A percentile compares a stretch with the other conserved stretches of the same genome.
phyloP scores from a whole-genome alignment of 2,888 invertebrate species.

The Tiphia femorata region DNA sequence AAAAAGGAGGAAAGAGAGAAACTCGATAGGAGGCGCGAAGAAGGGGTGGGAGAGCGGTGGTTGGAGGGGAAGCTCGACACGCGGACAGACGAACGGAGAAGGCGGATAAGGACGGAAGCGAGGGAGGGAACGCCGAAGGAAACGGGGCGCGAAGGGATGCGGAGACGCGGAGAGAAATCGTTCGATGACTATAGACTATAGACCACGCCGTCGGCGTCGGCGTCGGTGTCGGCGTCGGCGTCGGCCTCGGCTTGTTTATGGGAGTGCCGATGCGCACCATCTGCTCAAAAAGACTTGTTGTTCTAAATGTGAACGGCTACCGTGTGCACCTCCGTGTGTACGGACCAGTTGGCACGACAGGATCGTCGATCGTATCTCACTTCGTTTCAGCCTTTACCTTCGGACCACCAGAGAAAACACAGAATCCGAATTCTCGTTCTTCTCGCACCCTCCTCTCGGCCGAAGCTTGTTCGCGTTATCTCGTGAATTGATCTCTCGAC shows the following conservation, averaged over 20 bases:
- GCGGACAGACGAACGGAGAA: constrained; percentile 37
- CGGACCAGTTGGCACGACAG: constrained; percentile 26
- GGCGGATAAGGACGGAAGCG: constrained; percentile 21
- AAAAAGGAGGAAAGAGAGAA: constrained; percentile 26
- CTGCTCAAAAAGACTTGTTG: constrained; percentile 62
- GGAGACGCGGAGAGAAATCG: constrained; percentile 29
- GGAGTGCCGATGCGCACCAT: constrained; percentile 61
- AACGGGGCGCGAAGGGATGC: constrained; percentile 16
- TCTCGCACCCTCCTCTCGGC: not conserved
- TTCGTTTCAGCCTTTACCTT: constrained; percentile 2
- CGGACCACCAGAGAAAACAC: not conserved
- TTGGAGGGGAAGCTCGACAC: constrained; percentile 1
- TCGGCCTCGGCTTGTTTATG: constrained; percentile 66
- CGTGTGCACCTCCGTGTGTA: constrained; percentile 14
- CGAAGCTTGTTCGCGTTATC: not conserved
- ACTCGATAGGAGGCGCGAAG: constrained; percentile 20
- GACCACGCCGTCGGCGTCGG: constrained; percentile 53
- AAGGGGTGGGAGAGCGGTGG: constrained; percentile 28
- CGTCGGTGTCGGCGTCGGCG: no score
- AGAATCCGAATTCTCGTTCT: constrained; percentile 12
- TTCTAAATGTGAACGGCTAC: constrained; percentile 57
- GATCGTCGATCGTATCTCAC: constrained; percentile 31
- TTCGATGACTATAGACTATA: constrained; percentile 55
- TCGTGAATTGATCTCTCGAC: not conserved
- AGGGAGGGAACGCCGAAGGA: constrained; percentile 16